Conservation (phyloP, 2,113 vertebrate species). For the Syrmaticus mikado region DNA sequence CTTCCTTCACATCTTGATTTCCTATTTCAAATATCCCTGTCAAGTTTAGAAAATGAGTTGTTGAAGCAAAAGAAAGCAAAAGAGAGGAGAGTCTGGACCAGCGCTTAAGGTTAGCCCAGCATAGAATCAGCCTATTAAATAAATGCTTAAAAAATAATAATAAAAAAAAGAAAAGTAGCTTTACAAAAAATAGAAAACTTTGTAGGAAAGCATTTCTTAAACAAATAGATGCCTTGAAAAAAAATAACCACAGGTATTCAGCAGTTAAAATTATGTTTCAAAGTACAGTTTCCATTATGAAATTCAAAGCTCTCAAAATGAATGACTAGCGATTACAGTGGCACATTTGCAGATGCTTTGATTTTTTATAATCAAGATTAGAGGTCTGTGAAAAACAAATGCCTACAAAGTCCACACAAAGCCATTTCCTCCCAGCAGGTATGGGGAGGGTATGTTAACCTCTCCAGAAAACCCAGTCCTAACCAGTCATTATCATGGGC, state of each 20-base stretch:
- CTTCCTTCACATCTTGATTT: constrained; percentile 46
- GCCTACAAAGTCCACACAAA: neutral
- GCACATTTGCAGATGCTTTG: neutral
- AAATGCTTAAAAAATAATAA: neutral
- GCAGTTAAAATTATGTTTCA: neutral
- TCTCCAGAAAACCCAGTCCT: neutral
- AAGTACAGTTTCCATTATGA: neutral
- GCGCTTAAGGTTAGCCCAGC: neutral
- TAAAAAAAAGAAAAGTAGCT: neutral
- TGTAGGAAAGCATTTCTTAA: neutral
- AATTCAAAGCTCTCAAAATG: neutral
- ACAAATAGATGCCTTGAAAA: neutral
- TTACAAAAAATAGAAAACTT: neutral
- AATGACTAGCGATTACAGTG: neutral
- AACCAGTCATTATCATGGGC: neutral
- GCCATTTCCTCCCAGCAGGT: neutral
- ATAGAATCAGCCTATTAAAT: neutral
- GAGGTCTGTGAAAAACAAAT: neutral
- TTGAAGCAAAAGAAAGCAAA: neutral
- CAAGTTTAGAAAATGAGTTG: neutral
- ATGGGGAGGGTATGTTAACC: neutral
- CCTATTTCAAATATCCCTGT: neutral
- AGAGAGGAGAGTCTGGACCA: neutral
- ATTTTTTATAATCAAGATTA: neutral
- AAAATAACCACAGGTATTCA: neutral